phyloP scores from a whole-genome alignment of 2,113 vertebrate genomes.

The Physeter macrocephalus region DNA sequence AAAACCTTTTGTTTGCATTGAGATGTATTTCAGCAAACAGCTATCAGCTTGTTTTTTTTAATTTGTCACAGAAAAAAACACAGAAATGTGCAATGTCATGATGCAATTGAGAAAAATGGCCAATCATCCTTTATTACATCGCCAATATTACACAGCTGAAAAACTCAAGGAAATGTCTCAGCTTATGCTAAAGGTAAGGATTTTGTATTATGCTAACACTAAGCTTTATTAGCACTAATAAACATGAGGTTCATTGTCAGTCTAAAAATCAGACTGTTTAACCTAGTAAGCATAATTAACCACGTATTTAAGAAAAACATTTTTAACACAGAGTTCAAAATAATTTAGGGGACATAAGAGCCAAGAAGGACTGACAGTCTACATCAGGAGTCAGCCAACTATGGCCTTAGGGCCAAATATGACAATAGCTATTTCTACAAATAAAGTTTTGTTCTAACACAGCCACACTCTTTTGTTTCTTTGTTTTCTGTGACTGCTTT shows the following conservation, averaged over 20 bases:
- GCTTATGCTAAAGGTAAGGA: conserved; percentile 94
- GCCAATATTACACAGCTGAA: conserved; percentile 93
- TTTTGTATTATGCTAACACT: not conserved
- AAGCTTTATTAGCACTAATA: not conserved
- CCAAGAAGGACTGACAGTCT: not conserved
- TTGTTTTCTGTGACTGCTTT: not conserved
- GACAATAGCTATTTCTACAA: not conserved
- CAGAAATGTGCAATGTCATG: conserved; percentile 91
- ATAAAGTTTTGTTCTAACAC: not conserved
- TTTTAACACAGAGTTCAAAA: not conserved
- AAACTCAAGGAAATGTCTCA: conserved; percentile 92
- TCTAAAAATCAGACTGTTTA: not conserved
- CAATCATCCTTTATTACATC: conserved; percentile 95
- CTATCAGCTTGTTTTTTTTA: not conserved
- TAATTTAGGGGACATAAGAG: not conserved
- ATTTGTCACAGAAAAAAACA: conserved; percentile 83
- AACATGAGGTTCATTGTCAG: not conserved
- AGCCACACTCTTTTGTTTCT: not conserved
- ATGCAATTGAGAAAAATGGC: conserved; percentile 99
- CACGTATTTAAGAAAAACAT: not conserved
- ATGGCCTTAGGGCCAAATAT: not conserved
- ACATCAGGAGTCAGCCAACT: not conserved
- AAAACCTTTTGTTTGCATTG: conserved; percentile 11
- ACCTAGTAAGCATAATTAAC: not conserved
- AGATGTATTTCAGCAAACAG: not conserved